Evolutionary conservation across 2,113 vertebrate genomes (phyloP), one percentile per base, ranked within the genome.

Genomic region (Parotia lawesii): DNA sequence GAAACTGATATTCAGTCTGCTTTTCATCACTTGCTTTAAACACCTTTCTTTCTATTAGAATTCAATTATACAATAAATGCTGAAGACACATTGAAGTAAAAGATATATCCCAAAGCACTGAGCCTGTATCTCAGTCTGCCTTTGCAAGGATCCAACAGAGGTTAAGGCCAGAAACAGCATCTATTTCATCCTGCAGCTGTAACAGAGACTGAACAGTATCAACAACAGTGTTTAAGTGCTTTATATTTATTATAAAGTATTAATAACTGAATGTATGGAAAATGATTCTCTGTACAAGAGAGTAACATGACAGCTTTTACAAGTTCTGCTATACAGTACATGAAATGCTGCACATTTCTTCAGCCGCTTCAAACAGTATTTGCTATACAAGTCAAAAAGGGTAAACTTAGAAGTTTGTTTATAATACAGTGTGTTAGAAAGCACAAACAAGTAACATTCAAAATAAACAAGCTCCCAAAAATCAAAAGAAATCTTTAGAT

Each of bases 381-480:
- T 88, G 82, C 94, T 93, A 77, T 91, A 90, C 96, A 95, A 88
- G 64, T 56, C 42, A 83, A 77, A 96, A 90, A 88, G 64, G 40
- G 51, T 76, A 87, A 91, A 86, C 84, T 92, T 85, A 77, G 38
- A 95, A 89, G 66, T 96, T 91, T 91, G 86, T 96, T 96, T 95
- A 94, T 94, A 96, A 91, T 95, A 97, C 91, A 96, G 91, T 90
- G 42, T 96, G 92, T 95, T 96, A 97, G 91, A 97, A 97, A 96
- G 93, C 94, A 97, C 94, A 95, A 96, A 92, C 89, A 96, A 96
- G 35, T 90, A 94, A 95, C 87, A 87, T 87, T 95, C 75, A 94
- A 96, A 97, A 96, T 91, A 95, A 96, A 93, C 77, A 85, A 90
- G 69, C 76, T 96, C 76, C 82, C 76, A 54, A 90, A 93, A 95